Evolutionary conservation across 2,113 vertebrate species (phyloP).

Genomic region (Murina feae): DNA sequence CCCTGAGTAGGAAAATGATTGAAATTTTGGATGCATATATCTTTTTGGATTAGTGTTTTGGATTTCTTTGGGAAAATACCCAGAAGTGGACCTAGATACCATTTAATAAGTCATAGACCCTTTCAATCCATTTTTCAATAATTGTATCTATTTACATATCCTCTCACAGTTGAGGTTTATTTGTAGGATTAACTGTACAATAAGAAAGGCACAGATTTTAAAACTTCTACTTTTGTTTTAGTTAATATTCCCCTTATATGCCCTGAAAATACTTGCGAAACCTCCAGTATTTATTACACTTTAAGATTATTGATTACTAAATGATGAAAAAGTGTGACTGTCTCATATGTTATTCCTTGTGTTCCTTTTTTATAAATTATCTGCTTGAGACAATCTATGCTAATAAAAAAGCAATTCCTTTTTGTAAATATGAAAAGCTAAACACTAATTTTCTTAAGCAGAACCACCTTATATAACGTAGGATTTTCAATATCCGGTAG

Average conservation of each 20-base stretch:
- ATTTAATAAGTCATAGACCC: not conserved
- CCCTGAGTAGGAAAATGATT: not conserved
- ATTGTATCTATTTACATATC: not conserved
- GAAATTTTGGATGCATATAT: not conserved
- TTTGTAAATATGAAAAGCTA: not conserved
- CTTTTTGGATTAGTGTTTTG: not conserved
- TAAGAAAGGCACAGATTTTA: not conserved
- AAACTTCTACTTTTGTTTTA: not conserved
- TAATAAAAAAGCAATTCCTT: not conserved
- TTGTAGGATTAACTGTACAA: not conserved
- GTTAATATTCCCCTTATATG: not conserved
- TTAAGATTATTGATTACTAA: slow-evolving; percentile 1
- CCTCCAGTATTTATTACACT: not conserved
- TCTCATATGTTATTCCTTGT: not conserved
- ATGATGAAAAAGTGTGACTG: not conserved
- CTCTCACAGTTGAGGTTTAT: not conserved
- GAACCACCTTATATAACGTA: not conserved
- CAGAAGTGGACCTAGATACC: not conserved
- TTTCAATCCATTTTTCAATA: not conserved
- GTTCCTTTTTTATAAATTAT: not conserved
- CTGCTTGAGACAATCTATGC: not conserved
- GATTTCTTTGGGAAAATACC: not conserved
- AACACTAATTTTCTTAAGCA: slow-evolving; percentile 38
- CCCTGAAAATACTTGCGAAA: not conserved
- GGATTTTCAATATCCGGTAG: not conserved